Conservation (phyloP, 2,888 invertebrate genomes). For the Coleophora flavipennella region DNA sequence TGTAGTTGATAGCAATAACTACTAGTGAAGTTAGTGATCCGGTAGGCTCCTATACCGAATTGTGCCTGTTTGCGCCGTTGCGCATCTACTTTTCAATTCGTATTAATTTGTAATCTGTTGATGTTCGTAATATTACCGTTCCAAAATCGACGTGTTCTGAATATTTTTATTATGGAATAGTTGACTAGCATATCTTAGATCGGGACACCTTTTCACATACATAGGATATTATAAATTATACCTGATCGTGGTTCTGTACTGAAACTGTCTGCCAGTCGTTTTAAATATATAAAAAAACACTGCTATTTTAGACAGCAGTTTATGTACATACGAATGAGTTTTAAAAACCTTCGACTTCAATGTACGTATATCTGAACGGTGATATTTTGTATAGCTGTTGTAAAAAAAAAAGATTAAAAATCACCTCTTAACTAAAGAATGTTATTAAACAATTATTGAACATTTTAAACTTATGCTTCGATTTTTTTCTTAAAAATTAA, state of each 20-base stretch:
- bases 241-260: slow-evolving; percentile 6
- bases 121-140: slow-evolving; percentile 21
- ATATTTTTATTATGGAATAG: slow-evolving; percentile 24
- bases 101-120: slow-evolving; percentile 27
- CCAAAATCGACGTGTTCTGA: slow-evolving; percentile 5
- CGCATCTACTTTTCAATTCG: slow-evolving; percentile 24
- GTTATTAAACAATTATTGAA: too few species aligned
- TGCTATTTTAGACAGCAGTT: slow-evolving; percentile 44
- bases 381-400: slow-evolving; percentile 64
- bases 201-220: slow-evolving; percentile 30
- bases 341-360: slow-evolving; percentile 35
- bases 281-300: slow-evolving; percentile 27
- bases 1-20: slow-evolving; percentile 52
- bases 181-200: slow-evolving; percentile 32
- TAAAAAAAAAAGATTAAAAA: slow-evolving; percentile 29
- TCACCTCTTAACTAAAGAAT: slow-evolving; percentile 26
- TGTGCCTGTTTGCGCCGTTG: slow-evolving; percentile 36
- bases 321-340: slow-evolving; percentile 56
- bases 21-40: slow-evolving; percentile 30
- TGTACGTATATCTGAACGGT: slow-evolving; percentile 59
- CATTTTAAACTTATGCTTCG: slow-evolving; percentile 41
- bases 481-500: slow-evolving; percentile 25
- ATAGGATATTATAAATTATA: slow-evolving; percentile 18
- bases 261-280: slow-evolving; percentile 24
- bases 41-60: slow-evolving; percentile 39